Percentiles rank a stretch among this genome's conserved stretches.
Evolutionary conservation across 2,888 invertebrate genomes (phyloP).

Genomic region (Brachynemurus nebulosus): DNA sequence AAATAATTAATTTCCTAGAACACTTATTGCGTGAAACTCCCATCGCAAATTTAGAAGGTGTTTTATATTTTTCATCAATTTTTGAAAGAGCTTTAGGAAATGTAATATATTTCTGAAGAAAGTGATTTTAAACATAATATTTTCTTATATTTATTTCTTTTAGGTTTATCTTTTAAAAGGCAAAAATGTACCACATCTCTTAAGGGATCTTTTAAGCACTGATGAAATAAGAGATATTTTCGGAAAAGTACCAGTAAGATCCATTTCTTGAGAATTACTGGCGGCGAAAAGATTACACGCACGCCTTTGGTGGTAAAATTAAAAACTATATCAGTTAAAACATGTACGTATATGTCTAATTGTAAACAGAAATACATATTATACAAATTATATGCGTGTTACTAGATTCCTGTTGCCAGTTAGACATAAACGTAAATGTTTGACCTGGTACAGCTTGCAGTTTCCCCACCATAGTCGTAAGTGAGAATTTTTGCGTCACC

Average conservation of each 20-base stretch:
- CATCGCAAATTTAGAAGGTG: conserved; percentile 3
- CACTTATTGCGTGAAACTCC: neutral
- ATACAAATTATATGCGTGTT: too few relatives aligned
- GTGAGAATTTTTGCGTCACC: too few relatives aligned
- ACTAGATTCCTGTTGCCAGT: too few relatives aligned
- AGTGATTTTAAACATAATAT: conserved; percentile 1
- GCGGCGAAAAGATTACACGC: too few relatives aligned
- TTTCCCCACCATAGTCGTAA: too few relatives aligned
- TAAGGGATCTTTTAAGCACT: conserved; percentile 33
- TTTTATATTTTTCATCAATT: conserved; percentile 9
- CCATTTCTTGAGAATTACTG: too few relatives aligned
- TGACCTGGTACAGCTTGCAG: too few relatives aligned
- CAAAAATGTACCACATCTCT: conserved; percentile 29
- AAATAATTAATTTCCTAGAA: conserved; percentile 5
- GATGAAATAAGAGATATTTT: conserved; percentile 21
- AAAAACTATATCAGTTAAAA: too few relatives aligned
- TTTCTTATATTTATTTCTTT: conserved; percentile 5
- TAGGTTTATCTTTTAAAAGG: conserved; percentile 16
- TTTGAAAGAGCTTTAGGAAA: conserved; percentile 12
- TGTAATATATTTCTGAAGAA: conserved; percentile 3
- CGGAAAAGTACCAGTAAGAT: conserved; percentile 6
- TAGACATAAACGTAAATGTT: too few relatives aligned
- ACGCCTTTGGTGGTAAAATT: too few relatives aligned
- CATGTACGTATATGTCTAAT: too few relatives aligned
- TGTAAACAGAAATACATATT: too few relatives aligned